Base-by-base conservation (phyloP, 2,888 invertebrate genomes). In the Ethmia dodecea region DNA sequence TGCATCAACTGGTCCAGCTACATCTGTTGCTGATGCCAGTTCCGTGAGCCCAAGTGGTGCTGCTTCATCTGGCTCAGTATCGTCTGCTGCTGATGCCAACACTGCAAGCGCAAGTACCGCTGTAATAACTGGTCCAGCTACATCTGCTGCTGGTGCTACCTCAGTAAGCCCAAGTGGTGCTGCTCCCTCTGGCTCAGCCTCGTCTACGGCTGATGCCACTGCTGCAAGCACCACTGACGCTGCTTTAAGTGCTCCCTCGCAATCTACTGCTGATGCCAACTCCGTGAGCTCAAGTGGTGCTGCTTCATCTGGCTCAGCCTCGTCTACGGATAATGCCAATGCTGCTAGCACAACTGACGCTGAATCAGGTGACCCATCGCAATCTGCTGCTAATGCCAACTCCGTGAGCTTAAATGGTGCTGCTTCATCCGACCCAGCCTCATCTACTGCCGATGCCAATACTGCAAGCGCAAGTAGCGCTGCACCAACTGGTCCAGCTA, bases 1-100 rank as follows among this genome's bases (percentile, higher is more conserved):
- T 25, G 25, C 9, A 8, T 25, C 25, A n/a, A 25, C 3, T 25
- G n/a, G 3, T 8, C 9, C 25, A 25, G 3, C 25, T n/a, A n/a
- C n/a, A 25, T 3, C 9, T n/a, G 9, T 3, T 25, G 25, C 25
- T 10, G 3, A 25, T n/a, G 25, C 5, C n/a, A 4, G 8, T 10
- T 31, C 31, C 40, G 29, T 22, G 37, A 8, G 26, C 11, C 12
- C 37, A 16, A 33, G 11, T n/a, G 15, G 34, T 11, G 10, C 35
- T 30, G 29, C 28, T 28, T 35, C 5, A 3, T 6, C 33, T 11
- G 31, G 13, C 25, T 15, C 1, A 15, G 11, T 15, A 15, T 28
- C 31, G 11, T 0, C 37, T 26, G 22, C 11, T 25, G 13, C 26
- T 14, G 18, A 27, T 31, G 24, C 26, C 15, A n/a, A n/a, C n/a